These are phyloP conservation scores for Chrysochloris asiatica DNA, from an alignment of 2,113 vertebrate genomes.

Conservation along the genomic window DNA sequence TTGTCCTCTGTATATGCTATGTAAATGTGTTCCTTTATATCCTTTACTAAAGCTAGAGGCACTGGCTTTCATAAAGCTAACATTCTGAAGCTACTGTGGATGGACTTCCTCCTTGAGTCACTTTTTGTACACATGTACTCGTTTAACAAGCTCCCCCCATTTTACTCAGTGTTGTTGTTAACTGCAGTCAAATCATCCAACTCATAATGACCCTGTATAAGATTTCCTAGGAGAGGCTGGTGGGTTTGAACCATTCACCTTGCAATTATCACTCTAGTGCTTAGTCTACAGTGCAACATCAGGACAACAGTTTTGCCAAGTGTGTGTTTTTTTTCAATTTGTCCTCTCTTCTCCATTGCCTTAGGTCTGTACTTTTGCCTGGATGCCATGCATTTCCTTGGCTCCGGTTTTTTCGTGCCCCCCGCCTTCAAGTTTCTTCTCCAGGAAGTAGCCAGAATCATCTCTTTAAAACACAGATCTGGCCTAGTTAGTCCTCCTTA, in stretches of 20 bases:
- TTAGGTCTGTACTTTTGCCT: not conserved
- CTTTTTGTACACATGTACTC: not conserved
- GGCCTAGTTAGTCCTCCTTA: not conserved
- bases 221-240: too few species aligned
- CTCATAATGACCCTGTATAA: too few species aligned
- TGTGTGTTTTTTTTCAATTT: not conserved
- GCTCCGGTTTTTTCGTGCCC: not conserved
- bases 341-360: not conserved
- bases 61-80: not conserved
- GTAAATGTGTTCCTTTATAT: not conserved
- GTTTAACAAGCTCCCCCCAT: not conserved
- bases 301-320: too few species aligned
- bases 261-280: too few species aligned
- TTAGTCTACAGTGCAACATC: too few species aligned
- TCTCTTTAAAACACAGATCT: slow-evolving; percentile 21
- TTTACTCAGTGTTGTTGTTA: too few species aligned
- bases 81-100: not conserved
- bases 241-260: too few species aligned
- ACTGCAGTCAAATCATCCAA: too few species aligned
- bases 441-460: not conserved
- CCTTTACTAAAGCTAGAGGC: not conserved
- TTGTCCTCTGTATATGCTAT: too few species aligned
- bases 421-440: slow-evolving; percentile 1
- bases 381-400: not conserved
- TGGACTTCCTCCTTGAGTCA: not conserved